phyloP scores from a whole-genome alignment of 2,888 invertebrate species.

The Drosophila mercatorum region DNA sequence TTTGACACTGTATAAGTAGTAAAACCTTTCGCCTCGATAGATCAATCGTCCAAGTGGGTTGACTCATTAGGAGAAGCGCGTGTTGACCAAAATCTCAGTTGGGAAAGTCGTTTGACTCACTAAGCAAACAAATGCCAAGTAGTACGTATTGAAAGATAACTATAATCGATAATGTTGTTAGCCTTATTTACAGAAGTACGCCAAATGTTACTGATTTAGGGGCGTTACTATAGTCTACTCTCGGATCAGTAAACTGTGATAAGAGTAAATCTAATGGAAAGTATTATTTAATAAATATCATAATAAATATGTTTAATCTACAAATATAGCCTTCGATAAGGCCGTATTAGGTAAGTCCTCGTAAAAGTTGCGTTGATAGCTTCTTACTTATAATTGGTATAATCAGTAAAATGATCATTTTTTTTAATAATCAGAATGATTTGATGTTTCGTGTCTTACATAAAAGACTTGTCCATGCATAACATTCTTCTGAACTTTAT shows the following conservation, averaged over 20 bases:
- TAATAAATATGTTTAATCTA: background rate
- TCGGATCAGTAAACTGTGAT: background rate
- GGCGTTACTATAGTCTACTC: background rate
- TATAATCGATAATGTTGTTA: background rate
- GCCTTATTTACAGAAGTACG: background rate
- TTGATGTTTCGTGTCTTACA: background rate
- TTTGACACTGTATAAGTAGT: background rate
- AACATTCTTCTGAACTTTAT: background rate
- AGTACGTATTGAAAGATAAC: background rate
- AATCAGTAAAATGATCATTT: background rate
- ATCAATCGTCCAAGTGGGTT: background rate
- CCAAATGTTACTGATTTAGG: background rate
- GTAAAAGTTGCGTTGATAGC: background rate
- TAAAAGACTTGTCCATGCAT: background rate
- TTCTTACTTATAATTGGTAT: background rate
- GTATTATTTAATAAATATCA: background rate
- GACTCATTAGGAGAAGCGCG: background rate
- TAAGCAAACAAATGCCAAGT: background rate
- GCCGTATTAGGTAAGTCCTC: background rate
- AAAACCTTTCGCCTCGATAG: background rate
- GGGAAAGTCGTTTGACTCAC: conserved; percentile 1
- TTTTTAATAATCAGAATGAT: background rate
- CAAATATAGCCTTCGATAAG: background rate
- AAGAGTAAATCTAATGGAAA: background rate
- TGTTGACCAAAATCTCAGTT: background rate